A percentile compares a stretch with the other conserved stretches of the same genome.
These are phyloP conservation scores for Erebia aethiops DNA, from an alignment of 2,888 invertebrate species.

Conservation along the genomic window DNA sequence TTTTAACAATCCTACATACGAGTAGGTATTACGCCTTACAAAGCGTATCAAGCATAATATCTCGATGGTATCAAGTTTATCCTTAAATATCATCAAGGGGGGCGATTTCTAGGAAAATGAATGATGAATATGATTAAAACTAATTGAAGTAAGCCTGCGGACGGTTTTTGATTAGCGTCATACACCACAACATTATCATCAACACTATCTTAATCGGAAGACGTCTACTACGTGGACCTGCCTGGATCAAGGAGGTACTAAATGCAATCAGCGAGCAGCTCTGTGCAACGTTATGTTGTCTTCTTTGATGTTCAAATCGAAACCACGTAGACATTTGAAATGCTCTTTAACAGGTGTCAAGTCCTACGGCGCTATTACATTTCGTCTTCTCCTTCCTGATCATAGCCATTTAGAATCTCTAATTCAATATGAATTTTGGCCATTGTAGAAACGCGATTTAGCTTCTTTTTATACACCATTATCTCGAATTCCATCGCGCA, in stretches of 20 bases:
- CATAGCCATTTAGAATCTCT: not conserved
- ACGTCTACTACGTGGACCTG: not conserved
- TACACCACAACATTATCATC: not conserved
- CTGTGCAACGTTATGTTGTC: not conserved
- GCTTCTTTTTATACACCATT: not conserved
- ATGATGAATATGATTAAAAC: conserved; percentile 19
- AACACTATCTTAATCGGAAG: conserved; percentile 10
- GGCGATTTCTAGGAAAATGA: conserved; percentile 21
- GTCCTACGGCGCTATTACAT: not conserved
- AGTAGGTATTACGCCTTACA: conserved; percentile 32
- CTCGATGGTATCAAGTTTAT: no score
- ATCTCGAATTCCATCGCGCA: not conserved
- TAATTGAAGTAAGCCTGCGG: conserved; percentile 38
- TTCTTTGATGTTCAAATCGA: no score
- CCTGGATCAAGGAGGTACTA: not conserved
- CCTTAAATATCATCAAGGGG: conserved; percentile 25
- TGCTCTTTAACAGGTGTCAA: no score
- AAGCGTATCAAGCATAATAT: conserved; percentile 30
- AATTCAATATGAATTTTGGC: not conserved
- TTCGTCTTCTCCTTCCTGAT: not conserved
- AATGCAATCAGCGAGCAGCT: not conserved
- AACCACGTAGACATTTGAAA: no score
- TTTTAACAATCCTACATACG: not conserved
- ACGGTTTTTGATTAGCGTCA: conserved; percentile 33
- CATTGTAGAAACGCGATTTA: not conserved